phyloP scores from a whole-genome alignment of 2,797 vertebrate genomes.

The Sparus aurata region DNA sequence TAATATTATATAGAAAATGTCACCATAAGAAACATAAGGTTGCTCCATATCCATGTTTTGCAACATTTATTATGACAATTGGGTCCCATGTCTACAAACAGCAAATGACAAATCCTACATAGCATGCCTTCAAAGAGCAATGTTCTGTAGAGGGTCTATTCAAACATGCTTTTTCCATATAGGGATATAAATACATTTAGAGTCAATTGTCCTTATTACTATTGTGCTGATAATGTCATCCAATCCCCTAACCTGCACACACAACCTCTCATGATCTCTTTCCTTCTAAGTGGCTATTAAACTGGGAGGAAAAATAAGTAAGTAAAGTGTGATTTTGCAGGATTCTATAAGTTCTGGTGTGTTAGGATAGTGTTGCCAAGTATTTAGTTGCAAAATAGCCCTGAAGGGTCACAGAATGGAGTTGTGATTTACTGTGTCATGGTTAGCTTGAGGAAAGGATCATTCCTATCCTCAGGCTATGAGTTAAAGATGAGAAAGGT shows the following conservation, averaged over 20 bases:
- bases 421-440: slow-evolving; percentile 3
- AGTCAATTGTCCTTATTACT: not conserved
- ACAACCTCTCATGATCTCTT: not conserved
- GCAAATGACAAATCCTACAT: no score
- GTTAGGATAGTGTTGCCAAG: no score
- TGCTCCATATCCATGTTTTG: no score
- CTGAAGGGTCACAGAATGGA: not conserved
- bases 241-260: no score
- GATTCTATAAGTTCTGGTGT: not conserved
- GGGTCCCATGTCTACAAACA: no score
- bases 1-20: no score
- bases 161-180: not conserved
- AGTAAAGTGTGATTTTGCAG: not conserved
- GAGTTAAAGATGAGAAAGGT: slow-evolving; percentile 19
- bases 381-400: not conserved
- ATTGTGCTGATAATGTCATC: not conserved
- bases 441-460: not conserved
- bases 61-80: no score
- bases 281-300: not conserved
- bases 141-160: not conserved
- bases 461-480: slow-evolving; percentile 27
- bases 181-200: not conserved
- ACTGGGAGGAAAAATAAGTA: not conserved
- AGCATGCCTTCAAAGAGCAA: not conserved
- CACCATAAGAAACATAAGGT: no score